These are phyloP conservation scores for Lepisosteus osseus DNA, from an alignment of 2,113 vertebrate genomes.

Conservation along the genomic window DNA sequence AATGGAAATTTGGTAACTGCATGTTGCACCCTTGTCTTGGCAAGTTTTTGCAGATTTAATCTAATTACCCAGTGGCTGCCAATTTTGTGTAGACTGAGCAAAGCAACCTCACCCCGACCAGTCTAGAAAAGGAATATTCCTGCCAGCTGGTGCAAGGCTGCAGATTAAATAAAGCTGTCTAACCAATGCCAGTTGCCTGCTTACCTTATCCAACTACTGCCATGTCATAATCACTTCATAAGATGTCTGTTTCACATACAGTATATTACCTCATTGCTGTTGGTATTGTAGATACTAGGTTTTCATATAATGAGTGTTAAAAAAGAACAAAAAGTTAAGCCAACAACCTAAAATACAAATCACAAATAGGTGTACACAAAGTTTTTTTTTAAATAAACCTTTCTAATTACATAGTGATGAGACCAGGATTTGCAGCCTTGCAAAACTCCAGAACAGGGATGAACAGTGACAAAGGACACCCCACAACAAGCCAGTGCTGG, in stretches of 20 bases:
- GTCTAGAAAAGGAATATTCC: slow-evolving; percentile 45
- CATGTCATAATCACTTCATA: slow-evolving; percentile 51
- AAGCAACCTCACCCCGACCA: slow-evolving; percentile 51
- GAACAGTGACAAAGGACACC: too few species aligned
- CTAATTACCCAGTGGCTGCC: slow-evolving; percentile 47
- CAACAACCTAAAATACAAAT: too few species aligned
- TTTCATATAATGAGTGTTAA: too few species aligned
- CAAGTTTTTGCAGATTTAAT: slow-evolving; percentile 51
- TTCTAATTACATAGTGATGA: too few species aligned
- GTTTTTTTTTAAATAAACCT: too few species aligned
- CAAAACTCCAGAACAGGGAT: too few species aligned
- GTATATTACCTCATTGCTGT: too few species aligned
- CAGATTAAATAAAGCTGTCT: slow-evolving; percentile 65
- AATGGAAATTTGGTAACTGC: slow-evolving; percentile 29
- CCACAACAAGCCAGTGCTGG: too few species aligned
- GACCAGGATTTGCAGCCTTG: too few species aligned
- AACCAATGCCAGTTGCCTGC: slow-evolving; percentile 56
- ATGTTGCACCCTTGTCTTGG: slow-evolving; percentile 36
- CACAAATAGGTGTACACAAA: too few species aligned
- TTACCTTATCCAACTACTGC: slow-evolving; percentile 56
- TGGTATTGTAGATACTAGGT: too few species aligned
- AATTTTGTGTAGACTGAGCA: slow-evolving; percentile 51
- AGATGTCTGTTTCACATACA: slow-evolving; percentile 28
- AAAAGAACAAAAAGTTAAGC: too few species aligned
- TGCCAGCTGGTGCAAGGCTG: slow-evolving; percentile 46